Conservation (phyloP, 1,140 invertebrate genomes). For the Papilio aristodemus region DNA sequence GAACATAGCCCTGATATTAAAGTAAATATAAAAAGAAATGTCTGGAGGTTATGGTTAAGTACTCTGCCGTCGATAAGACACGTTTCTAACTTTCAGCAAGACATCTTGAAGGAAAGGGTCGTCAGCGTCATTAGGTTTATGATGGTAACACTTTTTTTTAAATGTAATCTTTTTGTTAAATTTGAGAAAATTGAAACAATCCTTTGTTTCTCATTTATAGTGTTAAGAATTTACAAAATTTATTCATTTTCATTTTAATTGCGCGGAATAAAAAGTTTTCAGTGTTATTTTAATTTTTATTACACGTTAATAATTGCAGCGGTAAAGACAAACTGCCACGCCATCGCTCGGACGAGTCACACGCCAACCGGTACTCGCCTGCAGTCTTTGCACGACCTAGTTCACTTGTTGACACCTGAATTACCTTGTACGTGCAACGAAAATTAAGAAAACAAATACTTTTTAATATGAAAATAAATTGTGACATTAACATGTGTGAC, state of each 20-base stretch:
- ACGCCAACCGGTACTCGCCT: conserved; percentile 15
- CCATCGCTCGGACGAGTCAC: neutral
- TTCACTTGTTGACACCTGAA: conserved; percentile 19
- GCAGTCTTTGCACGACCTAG: conserved; percentile 26
- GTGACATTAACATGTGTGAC: neutral
- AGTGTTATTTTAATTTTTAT: conserved; percentile 7
- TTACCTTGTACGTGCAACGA: neutral
- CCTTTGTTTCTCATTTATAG: no score
- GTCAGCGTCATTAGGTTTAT: no score
- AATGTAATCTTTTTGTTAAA: no score
- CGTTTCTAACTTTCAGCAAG: neutral
- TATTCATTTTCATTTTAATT: no score
- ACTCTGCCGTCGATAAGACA: neutral
- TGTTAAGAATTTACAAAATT: no score
- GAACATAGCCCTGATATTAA: no score
- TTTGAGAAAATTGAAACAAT: no score
- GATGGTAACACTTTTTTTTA: no score
- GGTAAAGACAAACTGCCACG: neutral
- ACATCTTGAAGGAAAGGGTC: neutral
- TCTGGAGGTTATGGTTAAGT: neutral
- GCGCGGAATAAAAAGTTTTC: neutral
- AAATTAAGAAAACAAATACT: neutral
- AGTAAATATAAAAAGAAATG: neutral
- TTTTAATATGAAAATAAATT: neutral
- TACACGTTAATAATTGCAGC: neutral